A percentile compares a stretch with the other conserved stretches of the same genome.
These are phyloP conservation scores for Parnassius orleans DNA, from an alignment of 2,888 invertebrate species.

Conservation along the genomic window DNA sequence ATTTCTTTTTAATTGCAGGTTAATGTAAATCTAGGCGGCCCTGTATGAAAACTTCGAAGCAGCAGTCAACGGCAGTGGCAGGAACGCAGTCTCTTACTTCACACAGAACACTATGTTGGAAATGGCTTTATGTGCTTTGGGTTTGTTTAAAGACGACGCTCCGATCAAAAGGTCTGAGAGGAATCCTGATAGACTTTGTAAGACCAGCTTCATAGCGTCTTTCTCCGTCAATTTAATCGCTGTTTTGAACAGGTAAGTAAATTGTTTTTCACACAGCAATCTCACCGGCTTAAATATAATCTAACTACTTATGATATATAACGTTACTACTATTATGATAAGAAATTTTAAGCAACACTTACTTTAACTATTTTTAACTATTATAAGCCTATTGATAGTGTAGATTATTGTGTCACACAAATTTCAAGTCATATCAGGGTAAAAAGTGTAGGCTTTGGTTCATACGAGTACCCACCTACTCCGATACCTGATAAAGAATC, in stretches of 20 bases:
- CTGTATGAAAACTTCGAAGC: conserved; percentile 75
- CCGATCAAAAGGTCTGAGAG: conserved; percentile 81
- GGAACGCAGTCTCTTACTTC: conserved; percentile 84
- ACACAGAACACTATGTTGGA: conserved; percentile 84
- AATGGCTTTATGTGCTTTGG: conserved; percentile 83
- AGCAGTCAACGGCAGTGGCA: conserved; percentile 39
- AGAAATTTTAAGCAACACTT: too few species aligned
- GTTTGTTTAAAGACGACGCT: conserved; percentile 81
- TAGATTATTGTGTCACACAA: too few species aligned
- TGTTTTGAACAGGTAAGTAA: conserved; percentile 87
- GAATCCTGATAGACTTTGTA: conserved; percentile 82
- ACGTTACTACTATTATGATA: too few species aligned
- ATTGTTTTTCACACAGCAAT: too few species aligned
- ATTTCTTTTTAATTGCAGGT: conserved; percentile 48
- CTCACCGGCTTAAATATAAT: too few species aligned
- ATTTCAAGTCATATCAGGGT: too few species aligned
- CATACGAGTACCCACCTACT: too few species aligned
- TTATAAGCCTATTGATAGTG: too few species aligned
- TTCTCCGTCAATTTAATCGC: conserved; percentile 87
- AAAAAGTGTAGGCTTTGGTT: too few species aligned
- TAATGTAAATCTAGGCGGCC: conserved; percentile 84
- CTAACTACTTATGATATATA: too few species aligned
- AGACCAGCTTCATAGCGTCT: conserved; percentile 83
- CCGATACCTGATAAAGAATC: too few species aligned
- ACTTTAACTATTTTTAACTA: too few species aligned